A percentile compares a stretch with the other conserved stretches of the same genome.
phyloP scores from a whole-genome alignment of 2,888 invertebrate genomes.

The Rhingia campestris region DNA sequence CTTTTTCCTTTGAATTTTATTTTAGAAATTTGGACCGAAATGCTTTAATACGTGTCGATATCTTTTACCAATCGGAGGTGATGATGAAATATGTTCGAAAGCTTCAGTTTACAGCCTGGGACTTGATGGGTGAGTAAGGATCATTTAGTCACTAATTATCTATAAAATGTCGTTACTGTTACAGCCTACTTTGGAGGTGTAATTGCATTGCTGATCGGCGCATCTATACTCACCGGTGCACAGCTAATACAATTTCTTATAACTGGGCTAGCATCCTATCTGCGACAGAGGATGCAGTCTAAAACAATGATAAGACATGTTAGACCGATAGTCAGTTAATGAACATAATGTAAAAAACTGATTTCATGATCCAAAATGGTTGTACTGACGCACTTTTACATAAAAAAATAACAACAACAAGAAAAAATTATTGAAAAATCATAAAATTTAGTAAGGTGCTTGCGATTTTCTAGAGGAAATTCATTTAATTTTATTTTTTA shows the following conservation, averaged over 20 bases:
- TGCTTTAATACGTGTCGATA: slow-evolving; percentile 77
- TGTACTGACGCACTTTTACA: no score
- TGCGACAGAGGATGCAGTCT: background rate
- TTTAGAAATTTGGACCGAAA: slow-evolving; percentile 26
- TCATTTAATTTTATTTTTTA: no score
- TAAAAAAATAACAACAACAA: no score
- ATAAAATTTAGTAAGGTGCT: no score
- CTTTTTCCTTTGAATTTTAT: background rate
- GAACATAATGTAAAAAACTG: background rate
- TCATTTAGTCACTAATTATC: slow-evolving; percentile 42
- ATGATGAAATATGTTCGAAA: slow-evolving; percentile 82
- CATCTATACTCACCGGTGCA: slow-evolving; percentile 78
- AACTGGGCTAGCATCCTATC: slow-evolving; percentile 18
- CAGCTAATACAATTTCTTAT: slow-evolving; percentile 46
- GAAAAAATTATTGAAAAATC: no score
- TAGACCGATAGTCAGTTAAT: slow-evolving; percentile 1
- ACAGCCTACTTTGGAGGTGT: slow-evolving; percentile 83
- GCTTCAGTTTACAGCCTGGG: slow-evolving; percentile 79
- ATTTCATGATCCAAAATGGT: no score
- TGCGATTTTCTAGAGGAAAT: no score
- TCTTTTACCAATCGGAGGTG: slow-evolving; percentile 80
- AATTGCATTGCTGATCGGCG: slow-evolving; percentile 82
- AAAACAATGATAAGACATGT: background rate
- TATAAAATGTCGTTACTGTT: slow-evolving; percentile 77
- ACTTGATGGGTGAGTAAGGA: slow-evolving; percentile 78